A percentile compares a stretch with the other conserved stretches of the same genome.
Evolutionary conservation across 2,113 vertebrate genomes (phyloP).

Genomic region (Strix uralensis): DNA sequence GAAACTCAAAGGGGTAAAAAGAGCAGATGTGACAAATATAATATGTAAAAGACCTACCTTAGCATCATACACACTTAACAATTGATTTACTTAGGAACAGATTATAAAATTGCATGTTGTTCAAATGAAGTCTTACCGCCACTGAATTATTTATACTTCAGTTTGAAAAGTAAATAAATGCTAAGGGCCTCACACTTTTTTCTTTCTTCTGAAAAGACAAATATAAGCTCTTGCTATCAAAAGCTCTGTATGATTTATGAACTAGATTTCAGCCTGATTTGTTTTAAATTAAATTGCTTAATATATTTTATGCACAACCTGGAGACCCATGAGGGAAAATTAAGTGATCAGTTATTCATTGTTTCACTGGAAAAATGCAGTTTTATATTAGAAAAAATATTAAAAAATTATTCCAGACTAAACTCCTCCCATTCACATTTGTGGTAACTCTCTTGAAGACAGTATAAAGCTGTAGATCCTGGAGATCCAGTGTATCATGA

Average conservation of each 20-base stretch:
- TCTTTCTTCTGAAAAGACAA: not conserved
- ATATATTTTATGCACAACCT: not conserved
- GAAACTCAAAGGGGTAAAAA: not conserved
- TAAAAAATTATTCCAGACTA: not conserved
- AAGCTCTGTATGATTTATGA: conserved; percentile 12
- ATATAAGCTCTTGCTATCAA: not conserved
- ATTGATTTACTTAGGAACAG: conserved; percentile 10
- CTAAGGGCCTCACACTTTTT: not conserved
- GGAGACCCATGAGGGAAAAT: not conserved
- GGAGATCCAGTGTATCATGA: not conserved
- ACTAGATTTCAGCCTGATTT: not conserved
- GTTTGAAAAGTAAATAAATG: conserved; percentile 49
- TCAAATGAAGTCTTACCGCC: not conserved
- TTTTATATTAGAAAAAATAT: not conserved
- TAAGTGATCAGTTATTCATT: not conserved
- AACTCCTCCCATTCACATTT: not conserved
- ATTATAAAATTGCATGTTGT: conserved; percentile 40
- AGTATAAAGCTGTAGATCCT: not conserved
- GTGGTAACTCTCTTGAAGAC: not conserved
- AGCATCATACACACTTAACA: not conserved
- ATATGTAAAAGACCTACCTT: not conserved
- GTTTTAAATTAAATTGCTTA: not conserved
- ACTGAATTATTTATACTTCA: conserved; percentile 51
- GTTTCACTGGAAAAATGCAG: not conserved
- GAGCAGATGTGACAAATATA: not conserved